phyloP scores from a whole-genome alignment of 2,113 vertebrate species.

The Scolopax mira region DNA sequence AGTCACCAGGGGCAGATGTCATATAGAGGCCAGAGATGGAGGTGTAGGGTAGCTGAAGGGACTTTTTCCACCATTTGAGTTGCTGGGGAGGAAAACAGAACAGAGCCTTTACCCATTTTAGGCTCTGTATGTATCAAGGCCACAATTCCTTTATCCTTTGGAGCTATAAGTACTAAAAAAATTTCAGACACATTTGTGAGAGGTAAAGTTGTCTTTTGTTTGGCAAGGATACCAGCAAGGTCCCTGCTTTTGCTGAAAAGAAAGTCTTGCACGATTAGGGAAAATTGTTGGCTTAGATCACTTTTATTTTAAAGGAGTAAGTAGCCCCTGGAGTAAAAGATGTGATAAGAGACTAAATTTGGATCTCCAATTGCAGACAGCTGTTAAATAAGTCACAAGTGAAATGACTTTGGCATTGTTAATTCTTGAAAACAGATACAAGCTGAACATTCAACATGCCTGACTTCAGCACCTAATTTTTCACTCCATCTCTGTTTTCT shows the following conservation, averaged over 20 bases:
- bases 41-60: background rate
- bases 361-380: conserved; percentile 59
- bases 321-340: conserved; percentile 39
- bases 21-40: background rate
- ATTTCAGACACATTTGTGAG: background rate
- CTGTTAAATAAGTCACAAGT: conserved; percentile 70
- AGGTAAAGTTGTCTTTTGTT: background rate
- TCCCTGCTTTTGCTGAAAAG: background rate
- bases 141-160: background rate
- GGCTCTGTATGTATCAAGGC: background rate
- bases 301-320: conserved; percentile 38
- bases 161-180: background rate
- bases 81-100: background rate
- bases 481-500: conserved; percentile 67
- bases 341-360: conserved; percentile 65
- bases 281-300: background rate
- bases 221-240: background rate
- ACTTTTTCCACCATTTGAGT: background rate
- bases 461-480: conserved; percentile 77
- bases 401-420: conserved; percentile 65
- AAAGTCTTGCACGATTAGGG: background rate
- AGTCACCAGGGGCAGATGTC: accelerated
- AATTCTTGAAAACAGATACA: conserved; percentile 67
- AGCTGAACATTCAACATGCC: conserved; percentile 58
- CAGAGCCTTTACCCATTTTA: background rate